Conservation (phyloP, 2,113 vertebrate species). For the Chaetops frenatus region DNA sequence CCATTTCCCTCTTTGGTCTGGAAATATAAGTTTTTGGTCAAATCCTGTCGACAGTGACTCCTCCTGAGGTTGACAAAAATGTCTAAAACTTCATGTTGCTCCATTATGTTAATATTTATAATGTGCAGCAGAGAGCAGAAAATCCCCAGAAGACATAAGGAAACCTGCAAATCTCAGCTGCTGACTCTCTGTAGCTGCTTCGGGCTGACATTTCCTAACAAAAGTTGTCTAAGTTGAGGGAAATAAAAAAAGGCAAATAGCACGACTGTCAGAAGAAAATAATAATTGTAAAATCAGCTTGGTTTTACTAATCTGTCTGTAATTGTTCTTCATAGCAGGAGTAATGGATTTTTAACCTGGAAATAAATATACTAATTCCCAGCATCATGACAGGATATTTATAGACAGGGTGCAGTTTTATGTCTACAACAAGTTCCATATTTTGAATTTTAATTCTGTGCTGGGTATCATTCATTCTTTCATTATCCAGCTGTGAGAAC, state of each 20-base stretch:
- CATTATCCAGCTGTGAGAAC: slow-evolving; percentile 34
- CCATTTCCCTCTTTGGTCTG: background rate
- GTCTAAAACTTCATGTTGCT: background rate
- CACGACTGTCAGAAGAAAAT: slow-evolving; percentile 1
- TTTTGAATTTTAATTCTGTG: slow-evolving; percentile 25
- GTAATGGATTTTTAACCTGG: slow-evolving; percentile 24
- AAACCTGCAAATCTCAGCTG: background rate
- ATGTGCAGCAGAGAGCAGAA: background rate
- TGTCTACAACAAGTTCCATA: background rate
- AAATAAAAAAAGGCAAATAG: background rate
- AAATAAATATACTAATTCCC: slow-evolving; percentile 12
- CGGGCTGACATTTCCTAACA: background rate
- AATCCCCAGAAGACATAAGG: background rate
- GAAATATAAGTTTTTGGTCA: background rate
- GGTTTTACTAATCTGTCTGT: slow-evolving; percentile 6
- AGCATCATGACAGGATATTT: slow-evolving; percentile 7
- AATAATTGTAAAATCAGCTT: slow-evolving; percentile 28
- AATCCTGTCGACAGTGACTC: background rate
- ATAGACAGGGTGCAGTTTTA: slow-evolving; percentile 1
- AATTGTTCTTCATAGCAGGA: background rate
- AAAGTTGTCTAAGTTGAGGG: background rate
- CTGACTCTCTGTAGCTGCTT: background rate
- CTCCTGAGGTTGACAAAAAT: background rate
- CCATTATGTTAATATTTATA: background rate
- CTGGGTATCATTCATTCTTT: slow-evolving; percentile 19